Evolutionary conservation across 92 coral and sea anemone species (phyloP).

Genomic region (Porites divaricata): DNA sequence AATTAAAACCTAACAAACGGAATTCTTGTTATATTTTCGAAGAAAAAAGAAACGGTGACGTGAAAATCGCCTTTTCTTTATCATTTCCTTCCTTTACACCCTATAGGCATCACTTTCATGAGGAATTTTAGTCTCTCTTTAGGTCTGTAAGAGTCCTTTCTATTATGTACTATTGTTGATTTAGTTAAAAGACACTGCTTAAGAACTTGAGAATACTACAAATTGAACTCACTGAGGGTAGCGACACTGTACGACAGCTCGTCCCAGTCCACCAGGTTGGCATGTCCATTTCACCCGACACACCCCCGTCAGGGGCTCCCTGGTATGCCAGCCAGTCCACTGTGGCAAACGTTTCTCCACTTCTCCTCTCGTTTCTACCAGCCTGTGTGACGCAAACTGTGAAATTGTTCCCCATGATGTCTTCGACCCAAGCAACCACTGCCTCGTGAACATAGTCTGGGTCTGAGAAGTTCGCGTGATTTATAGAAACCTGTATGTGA

Average conservation of each 20-base stretch:
- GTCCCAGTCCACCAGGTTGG: constrained; percentile 82
- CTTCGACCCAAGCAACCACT: constrained; percentile 68
- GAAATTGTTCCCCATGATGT: constrained; percentile 50
- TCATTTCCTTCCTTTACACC: too few relatives aligned
- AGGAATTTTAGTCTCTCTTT: too few relatives aligned
- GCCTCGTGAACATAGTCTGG: constrained; percentile 72
- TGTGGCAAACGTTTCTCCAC: constrained; percentile 5
- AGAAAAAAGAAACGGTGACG: too few relatives aligned
- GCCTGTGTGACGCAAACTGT: constrained; percentile 67
- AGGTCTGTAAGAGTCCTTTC: too few relatives aligned
- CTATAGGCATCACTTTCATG: too few relatives aligned
- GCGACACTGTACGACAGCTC: constrained; percentile 48
- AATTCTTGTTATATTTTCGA: too few relatives aligned
- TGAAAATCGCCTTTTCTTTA: too few relatives aligned
- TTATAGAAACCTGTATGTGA: constrained; percentile 76
- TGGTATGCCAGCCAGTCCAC: constrained; percentile 69
- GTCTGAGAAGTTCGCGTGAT: constrained; percentile 64
- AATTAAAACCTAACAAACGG: too few relatives aligned
- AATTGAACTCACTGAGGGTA: constrained; percentile 52
- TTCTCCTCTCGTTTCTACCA: constrained; percentile 46
- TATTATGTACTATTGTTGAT: too few relatives aligned
- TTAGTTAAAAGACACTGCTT: too few relatives aligned
- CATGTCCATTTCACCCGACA: constrained; percentile 61
- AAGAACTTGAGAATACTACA: too few relatives aligned
- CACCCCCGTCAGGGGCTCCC: constrained; percentile 70